phyloP scores from a whole-genome alignment of 1,140 invertebrate genomes.

The Diploscapter pachys region DNA sequence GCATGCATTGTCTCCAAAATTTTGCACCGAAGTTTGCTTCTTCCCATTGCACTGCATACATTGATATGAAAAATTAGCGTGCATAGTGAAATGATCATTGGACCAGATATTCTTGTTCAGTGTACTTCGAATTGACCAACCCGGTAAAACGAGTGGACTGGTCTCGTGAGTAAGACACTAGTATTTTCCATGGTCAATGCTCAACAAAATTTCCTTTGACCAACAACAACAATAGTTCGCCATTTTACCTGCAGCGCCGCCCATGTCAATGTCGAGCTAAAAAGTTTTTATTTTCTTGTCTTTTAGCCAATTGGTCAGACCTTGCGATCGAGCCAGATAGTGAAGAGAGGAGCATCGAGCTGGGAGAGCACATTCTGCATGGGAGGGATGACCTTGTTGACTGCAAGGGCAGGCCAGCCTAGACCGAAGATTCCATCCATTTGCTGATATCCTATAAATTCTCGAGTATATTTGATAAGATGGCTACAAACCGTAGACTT shows the following conservation, averaged over 20 bases:
- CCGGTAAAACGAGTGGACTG: too few species aligned
- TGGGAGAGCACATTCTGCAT: slow-evolving; percentile 46
- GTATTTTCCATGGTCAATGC: too few species aligned
- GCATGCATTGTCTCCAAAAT: too few species aligned
- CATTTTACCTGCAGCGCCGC: not conserved
- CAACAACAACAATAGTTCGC: slow-evolving; percentile 23
- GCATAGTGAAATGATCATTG: too few species aligned
- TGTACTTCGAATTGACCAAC: too few species aligned
- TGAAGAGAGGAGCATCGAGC: slow-evolving; percentile 41
- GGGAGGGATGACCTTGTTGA: slow-evolving; percentile 44
- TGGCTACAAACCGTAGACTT: slow-evolving; percentile 36
- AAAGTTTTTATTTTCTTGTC: not conserved
- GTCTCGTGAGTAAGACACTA: too few species aligned
- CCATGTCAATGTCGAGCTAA: slow-evolving; percentile 22
- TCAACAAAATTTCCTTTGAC: too few species aligned
- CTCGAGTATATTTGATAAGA: too few species aligned
- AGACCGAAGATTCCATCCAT: slow-evolving; percentile 48
- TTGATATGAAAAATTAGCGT: too few species aligned
- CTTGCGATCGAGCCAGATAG: slow-evolving; percentile 46
- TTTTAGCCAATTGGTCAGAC: slow-evolving; percentile 11
- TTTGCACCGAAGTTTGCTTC: too few species aligned
- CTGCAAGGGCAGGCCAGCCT: slow-evolving; percentile 45
- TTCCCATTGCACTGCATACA: too few species aligned
- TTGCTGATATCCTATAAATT: slow-evolving; percentile 34
- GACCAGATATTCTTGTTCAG: too few species aligned